Evolutionary conservation across 30 jellyfish, hydroid and myxozoan species (phyloP), one percentile per base, ranked within the genome.

Genomic region (Pseudorhiza aurosa): DNA sequence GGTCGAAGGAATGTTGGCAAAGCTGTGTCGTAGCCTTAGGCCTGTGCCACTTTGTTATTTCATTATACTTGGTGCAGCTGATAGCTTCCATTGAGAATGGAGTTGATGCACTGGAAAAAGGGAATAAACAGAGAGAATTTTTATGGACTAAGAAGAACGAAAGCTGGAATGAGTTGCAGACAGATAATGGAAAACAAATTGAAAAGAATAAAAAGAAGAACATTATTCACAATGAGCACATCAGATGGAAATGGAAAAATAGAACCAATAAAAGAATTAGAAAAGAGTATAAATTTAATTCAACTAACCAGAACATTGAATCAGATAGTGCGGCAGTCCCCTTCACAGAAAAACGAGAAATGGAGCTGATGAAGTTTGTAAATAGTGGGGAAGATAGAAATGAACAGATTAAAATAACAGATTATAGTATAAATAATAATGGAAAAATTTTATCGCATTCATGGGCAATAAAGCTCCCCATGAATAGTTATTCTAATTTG

Each of bases 381-480:
- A n/a, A 53, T 53, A 53, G 24, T 53, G 35, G 24, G 24, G 24
- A 33, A 2, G 36, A 53, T 12, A 17, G 24, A 21, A 53, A 53
- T 19, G 24, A 5, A 19, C 5, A 53, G 6, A 46, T 24, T 4
- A 53, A 2, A 12, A 1, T 53, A 15, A 15, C 5, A 53, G 36
- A 19, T 2, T 4, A 53, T 53, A 53, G 14, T 53, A 53, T 12
- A 10, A 18, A 17, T 19, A 53, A 2, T 4, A 19, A 33, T 15
- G 21, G 12, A 18, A 33, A 64, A 19, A 68, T 9, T 21, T 68
- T 88, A 10, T 70, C 94, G 15, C 83, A 77, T 50, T 91, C 98
- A 0, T 91, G 98, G 98, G 96, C 98, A 5, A 60, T 91, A 0
- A 65, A 70, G 30, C 15, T 91, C n/a, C 96, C 96, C 0, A 31